Percentiles rank a stretch among this genome's conserved stretches.
Evolutionary conservation across 2,888 invertebrate species (phyloP).

Genomic region (Acanthosepion esculentum): DNA sequence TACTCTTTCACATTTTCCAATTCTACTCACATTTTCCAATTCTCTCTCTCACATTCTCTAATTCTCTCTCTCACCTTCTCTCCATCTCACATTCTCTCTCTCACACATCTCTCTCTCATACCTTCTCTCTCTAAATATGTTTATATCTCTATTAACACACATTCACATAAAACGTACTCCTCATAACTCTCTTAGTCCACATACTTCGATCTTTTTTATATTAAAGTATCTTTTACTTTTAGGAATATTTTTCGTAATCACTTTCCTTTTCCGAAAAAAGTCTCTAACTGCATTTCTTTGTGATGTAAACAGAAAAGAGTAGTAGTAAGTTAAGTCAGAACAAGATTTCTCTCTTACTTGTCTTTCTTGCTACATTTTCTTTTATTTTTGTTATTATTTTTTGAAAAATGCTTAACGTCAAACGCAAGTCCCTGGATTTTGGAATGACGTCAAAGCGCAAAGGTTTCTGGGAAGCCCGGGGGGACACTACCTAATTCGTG

Average conservation of each 20-base stretch:
- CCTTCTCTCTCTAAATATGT: no score
- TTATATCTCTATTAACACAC: no score
- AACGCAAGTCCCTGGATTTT: conserved; percentile 33
- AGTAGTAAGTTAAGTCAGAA: background rate
- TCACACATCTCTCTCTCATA: no score
- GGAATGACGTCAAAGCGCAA: conserved; percentile 33
- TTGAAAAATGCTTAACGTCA: conserved; percentile 33
- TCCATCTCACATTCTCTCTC: no score
- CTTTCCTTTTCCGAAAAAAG: background rate
- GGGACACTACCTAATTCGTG: conserved; percentile 14
- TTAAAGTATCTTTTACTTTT: background rate
- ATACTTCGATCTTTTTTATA: no score
- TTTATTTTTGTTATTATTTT: background rate
- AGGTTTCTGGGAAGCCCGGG: conserved; percentile 12
- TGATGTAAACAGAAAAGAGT: background rate
- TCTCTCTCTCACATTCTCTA: no score
- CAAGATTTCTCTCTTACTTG: background rate
- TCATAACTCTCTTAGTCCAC: no score
- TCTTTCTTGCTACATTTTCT: background rate
- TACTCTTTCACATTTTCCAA: no score
- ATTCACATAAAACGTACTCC: no score
- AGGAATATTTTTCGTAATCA: background rate
- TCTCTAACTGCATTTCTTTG: background rate
- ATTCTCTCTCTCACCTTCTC: no score
- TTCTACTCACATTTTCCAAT: no score